Conservation (phyloP, 1,140 invertebrate species). For the Pemphigus obesinymphae region DNA sequence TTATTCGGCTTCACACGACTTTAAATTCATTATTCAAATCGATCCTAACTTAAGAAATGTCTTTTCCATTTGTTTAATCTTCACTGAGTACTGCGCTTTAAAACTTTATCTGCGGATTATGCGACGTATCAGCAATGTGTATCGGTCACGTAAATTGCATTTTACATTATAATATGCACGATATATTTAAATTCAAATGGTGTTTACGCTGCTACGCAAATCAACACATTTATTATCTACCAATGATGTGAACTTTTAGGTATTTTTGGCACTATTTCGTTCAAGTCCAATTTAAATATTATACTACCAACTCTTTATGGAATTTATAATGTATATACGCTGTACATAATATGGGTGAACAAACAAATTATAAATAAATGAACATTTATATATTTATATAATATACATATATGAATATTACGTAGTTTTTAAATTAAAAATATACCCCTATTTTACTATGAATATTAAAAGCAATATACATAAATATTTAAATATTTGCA, state of each 20-base stretch:
- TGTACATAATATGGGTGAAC: no score
- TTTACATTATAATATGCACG: no score
- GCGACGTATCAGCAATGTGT: not conserved
- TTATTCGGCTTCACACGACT: not conserved
- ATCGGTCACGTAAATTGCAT: not conserved
- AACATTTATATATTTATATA: no score
- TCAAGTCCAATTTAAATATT: no score
- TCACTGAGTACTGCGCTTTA: not conserved
- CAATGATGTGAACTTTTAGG: not conserved
- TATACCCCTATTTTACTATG: no score
- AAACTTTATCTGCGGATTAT: not conserved
- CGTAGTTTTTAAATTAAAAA: no score
- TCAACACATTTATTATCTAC: not conserved
- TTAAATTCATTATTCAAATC: conserved; percentile 13
- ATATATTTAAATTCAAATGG: not conserved
- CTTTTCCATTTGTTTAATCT: conserved; percentile 1
- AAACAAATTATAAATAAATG: no score
- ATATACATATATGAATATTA: no score
- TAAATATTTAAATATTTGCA: no score
- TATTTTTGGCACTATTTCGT: not conserved
- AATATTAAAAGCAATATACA: no score
- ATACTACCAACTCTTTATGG: no score
- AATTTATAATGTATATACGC: no score
- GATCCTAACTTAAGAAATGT: not conserved
- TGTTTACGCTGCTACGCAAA: not conserved